A percentile compares a stretch with the other conserved stretches of the same genome.
phyloP scores from a whole-genome alignment of 2,797 vertebrate species.

The Macropus fuliginosus region DNA sequence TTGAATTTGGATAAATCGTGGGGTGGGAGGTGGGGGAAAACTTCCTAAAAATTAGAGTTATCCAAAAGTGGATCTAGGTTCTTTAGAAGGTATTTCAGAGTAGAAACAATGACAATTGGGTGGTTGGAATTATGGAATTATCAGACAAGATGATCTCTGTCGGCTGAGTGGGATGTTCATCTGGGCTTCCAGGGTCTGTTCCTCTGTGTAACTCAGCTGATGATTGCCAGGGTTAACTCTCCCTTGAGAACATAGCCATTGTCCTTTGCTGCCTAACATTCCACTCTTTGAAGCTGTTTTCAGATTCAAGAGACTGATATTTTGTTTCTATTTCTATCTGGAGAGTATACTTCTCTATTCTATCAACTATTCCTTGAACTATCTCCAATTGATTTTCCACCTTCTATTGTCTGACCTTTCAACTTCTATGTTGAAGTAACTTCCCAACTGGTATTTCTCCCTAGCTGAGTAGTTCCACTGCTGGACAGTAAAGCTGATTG shows the following conservation, averaged over 20 bases:
- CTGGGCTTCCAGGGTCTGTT: not conserved
- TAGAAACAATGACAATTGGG: not conserved
- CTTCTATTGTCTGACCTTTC: not conserved
- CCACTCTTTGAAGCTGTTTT: not conserved
- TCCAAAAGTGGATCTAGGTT: not conserved
- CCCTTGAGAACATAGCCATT: not conserved
- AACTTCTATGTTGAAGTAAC: not conserved
- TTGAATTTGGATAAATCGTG: not conserved
- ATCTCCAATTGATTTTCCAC: not conserved
- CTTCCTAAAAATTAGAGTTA: not conserved
- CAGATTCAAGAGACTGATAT: not conserved
- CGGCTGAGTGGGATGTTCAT: not conserved
- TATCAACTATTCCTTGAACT: not conserved
- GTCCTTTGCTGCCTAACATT: not conserved
- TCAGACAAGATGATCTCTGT: not conserved
- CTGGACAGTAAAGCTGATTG: not conserved
- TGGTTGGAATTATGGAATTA: not conserved
- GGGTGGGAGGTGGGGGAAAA: not conserved
- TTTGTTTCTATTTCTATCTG: not conserved
- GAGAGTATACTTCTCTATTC: not conserved
- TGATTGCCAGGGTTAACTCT: not conserved
- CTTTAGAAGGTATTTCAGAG: not conserved
- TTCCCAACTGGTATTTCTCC: not conserved
- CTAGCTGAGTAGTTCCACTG: not conserved
- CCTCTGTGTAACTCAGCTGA: not conserved